A percentile compares a stretch with the other conserved stretches of the same genome.
These are phyloP conservation scores for Bombus pyrosoma DNA, from an alignment of 1,140 invertebrate species.

Conservation along the genomic window DNA sequence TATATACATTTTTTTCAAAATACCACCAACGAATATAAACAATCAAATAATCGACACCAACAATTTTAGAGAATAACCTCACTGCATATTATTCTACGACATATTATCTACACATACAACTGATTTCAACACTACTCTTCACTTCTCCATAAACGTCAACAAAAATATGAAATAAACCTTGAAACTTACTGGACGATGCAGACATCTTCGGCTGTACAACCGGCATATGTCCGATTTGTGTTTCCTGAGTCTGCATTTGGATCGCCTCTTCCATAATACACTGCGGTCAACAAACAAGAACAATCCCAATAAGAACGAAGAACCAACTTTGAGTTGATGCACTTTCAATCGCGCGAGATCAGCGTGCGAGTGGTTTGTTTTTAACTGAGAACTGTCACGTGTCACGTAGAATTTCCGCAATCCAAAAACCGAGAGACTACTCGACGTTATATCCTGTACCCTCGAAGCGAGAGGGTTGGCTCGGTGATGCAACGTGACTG, in stretches of 20 bases:
- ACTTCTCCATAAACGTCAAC: background rate
- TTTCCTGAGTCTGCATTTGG: conserved; percentile 71
- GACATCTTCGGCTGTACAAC: conserved; percentile 68
- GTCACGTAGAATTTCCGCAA: background rate
- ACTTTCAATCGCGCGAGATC: background rate
- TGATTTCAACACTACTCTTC: too few relatives aligned
- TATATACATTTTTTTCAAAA: too few relatives aligned
- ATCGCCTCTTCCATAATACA: conserved; percentile 28
- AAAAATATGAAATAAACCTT: conserved; percentile 1
- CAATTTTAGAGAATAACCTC: background rate
- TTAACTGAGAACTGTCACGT: background rate
- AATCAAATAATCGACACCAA: too few relatives aligned
- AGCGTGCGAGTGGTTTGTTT: background rate
- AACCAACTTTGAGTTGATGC: background rate
- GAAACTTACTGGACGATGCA: conserved; percentile 75
- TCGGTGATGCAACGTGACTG: conserved; percentile 72
- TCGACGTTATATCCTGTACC: background rate
- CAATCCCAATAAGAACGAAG: background rate
- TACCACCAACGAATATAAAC: too few relatives aligned
- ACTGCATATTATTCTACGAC: background rate
- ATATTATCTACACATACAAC: background rate
- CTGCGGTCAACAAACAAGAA: background rate
- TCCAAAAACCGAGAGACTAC: background rate
- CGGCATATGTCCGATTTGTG: conserved; percentile 67
- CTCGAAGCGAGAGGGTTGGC: conserved; percentile 37